A percentile compares a stretch with the other conserved stretches of the same genome.
Evolutionary conservation across 2,888 invertebrate species (phyloP).

Genomic region (Drosophila mulleri): DNA sequence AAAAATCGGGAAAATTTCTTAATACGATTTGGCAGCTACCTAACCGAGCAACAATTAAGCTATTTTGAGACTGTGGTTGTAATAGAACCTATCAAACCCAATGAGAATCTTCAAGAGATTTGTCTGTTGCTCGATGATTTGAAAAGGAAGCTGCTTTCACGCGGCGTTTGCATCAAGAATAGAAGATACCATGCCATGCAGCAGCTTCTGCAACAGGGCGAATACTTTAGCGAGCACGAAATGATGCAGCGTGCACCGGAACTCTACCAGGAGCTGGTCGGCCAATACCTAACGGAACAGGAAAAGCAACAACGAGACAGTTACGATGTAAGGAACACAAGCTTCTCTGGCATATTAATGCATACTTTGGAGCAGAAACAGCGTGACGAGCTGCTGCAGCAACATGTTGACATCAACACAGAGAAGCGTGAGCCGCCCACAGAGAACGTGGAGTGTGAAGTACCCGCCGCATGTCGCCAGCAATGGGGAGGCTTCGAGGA

Average conservation of each 20-base stretch:
- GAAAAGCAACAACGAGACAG: conserved; percentile 89
- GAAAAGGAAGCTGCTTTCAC: conserved; percentile 86
- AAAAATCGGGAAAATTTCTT: conserved; percentile 90
- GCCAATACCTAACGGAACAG: conserved; percentile 92
- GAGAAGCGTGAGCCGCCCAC: background rate
- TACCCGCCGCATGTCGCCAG: conserved; percentile 79
- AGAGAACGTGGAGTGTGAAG: conserved; percentile 68
- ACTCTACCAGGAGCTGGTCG: conserved; percentile 95
- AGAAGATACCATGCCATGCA: conserved; percentile 93
- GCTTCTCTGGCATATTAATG: conserved; percentile 91
- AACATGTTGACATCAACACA: conserved; percentile 39
- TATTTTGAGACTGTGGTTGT: conserved; percentile 87
- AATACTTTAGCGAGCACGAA: conserved; percentile 95
- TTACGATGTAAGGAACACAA: conserved; percentile 86
- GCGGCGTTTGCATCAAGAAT: conserved; percentile 89
- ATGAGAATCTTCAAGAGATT: conserved; percentile 86
- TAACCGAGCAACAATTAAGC: conserved; percentile 88
- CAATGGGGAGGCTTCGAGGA: conserved; percentile 88
- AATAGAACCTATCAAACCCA: conserved; percentile 52
- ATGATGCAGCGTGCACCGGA: conserved; percentile 97
- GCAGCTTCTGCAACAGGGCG: conserved; percentile 87
- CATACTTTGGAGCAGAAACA: conserved; percentile 92
- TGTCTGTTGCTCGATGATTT: conserved; percentile 88
- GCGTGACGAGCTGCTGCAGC: conserved; percentile 87
- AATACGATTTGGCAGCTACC: conserved; percentile 90